Evolutionary conservation across 92 coral and sea anemone genomes (phyloP).

Genomic region (Zoanthus gigantus): DNA sequence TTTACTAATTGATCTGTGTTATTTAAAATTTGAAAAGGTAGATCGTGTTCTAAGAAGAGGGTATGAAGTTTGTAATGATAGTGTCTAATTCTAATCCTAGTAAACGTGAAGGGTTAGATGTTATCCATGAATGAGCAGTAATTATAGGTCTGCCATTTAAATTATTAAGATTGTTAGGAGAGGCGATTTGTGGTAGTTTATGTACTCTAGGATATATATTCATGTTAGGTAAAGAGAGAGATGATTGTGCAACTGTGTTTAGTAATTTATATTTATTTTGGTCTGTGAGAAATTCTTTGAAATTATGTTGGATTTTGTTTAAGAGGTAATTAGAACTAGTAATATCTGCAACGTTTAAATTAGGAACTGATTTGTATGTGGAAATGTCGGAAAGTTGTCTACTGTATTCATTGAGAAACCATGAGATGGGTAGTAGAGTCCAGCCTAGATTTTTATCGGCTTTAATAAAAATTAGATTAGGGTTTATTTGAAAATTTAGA

Average conservation of each 20-base stretch:
- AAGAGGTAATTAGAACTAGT: background rate
- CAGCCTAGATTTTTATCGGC: constrained; percentile 14
- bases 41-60: constrained; percentile 19
- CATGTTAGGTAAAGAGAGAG: background rate
- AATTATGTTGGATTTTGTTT: background rate
- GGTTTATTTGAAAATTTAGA: background rate
- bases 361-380: background rate
- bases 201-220: background rate
- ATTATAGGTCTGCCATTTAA: constrained; percentile 51
- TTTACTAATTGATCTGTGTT: constrained; percentile 34
- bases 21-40: constrained; percentile 49
- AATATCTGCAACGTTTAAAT: background rate
- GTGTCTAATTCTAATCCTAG: constrained; percentile 47
- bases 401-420: background rate
- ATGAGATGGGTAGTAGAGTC: background rate
- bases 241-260: background rate
- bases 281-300: background rate
- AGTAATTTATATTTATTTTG: background rate
- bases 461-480: background rate
- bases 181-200: background rate
- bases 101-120: constrained; percentile 55
- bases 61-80: constrained; percentile 51
- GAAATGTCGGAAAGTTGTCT: background rate
- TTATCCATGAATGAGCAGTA: constrained; percentile 56
- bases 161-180: background rate